Evolutionary conservation across 2,888 invertebrate species (phyloP), one percentile per base, ranked within the genome.

Genomic region (Caenorhabditis sp.): DNA sequence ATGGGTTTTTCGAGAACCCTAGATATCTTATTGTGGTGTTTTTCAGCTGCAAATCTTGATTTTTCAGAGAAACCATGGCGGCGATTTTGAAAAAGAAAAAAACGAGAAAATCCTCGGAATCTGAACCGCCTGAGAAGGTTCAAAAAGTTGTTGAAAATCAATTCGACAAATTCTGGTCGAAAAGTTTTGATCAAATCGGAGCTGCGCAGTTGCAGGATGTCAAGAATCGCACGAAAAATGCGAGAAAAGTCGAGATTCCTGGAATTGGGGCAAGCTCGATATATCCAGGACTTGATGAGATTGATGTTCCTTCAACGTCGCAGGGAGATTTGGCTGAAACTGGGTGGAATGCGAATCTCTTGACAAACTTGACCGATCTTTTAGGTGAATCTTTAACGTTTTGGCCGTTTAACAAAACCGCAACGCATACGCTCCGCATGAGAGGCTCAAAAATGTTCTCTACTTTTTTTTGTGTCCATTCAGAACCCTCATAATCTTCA

Each of bases 261-360:
- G 73, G 73, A 31, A 37, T 73, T n/a, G 77, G 77, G 24, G 51
- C 53, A 2, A 54, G 59, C 12, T 26, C 55, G 6, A 55, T 65
- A 27, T 66, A 67, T 53, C 58, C 58, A 23, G 77, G 76, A 58
- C 31, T 61, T 21, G 43, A 55, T 17, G 66, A 63, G 27, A 59
- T 67, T 58, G 14, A 37, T 14, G 65, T 55, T 5, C 55, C 62
- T 8, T 26, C 62, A 21, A 21, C 31, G 2, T 55, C 50, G 21
- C n/a, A 43, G 1, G 12, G 26, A 12, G 66, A 66, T 49, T 59
- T 61, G 12, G 37, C 62, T n/a, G 36, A 23, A 50, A 23, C 69
- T 14, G 69, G 66, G 12, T 80, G 78, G 78, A 78, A 70, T 31
- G 70, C 69, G 17, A 59, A 61, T 23, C 55, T 80, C 36, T 17